Conservation (phyloP, 2,113 vertebrate genomes). For the Hemicordylus capensis region DNA sequence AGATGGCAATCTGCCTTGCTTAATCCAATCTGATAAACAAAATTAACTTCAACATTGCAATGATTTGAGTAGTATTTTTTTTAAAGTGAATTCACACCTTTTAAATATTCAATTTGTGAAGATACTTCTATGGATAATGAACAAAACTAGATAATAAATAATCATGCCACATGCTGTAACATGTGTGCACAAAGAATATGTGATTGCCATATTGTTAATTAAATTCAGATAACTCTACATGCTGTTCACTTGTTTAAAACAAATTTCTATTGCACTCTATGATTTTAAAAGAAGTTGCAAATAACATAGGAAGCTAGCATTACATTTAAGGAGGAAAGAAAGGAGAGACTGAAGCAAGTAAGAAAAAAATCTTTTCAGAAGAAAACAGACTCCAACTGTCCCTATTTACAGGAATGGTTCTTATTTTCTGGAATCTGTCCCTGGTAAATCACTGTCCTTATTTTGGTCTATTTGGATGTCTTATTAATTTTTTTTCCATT, state of each 20-base stretch:
- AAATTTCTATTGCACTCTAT: not conserved
- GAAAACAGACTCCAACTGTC: too few relatives aligned
- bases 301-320: not conserved
- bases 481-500: too few relatives aligned
- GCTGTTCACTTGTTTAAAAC: not conserved
- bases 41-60: constrained; percentile 43
- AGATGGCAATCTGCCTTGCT: constrained; percentile 41
- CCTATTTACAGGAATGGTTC: too few relatives aligned
- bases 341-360: not conserved
- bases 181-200: rapidly evolving
- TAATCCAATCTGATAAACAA: constrained; percentile 51
- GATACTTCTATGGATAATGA: not conserved
- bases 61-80: constrained; percentile 28
- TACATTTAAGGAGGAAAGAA: not conserved
- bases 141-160: rapidly evolving
- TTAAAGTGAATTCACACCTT: not conserved
- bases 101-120: constrained; percentile 23
- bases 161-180: not conserved
- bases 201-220: rapidly evolving
- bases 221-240: not conserved
- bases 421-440: too few relatives aligned
- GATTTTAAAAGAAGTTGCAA: not conserved
- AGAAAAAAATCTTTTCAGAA: too few relatives aligned
- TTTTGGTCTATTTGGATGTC: too few relatives aligned
- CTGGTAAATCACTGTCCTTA: too few relatives aligned